Evolutionary conservation across 2,113 vertebrate species (phyloP).

Genomic region (Oryctolagus cuniculus): mOryCun1.1 NC_091441.1:57241501-57242000

Average conservation of each 20-base stretch:
- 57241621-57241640: background rate
- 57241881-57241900: conserved; percentile 92
- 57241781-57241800: conserved; percentile 89
- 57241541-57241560: conserved; percentile 32
- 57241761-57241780: background rate
- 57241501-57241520: conserved; percentile 55
- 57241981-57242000: background rate
- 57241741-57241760: conserved; percentile 49
- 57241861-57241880: conserved; percentile 95
- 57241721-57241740: conserved; percentile 25
- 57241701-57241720: conserved; percentile 39
- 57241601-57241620: conserved; percentile 29
- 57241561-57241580: conserved; percentile 23
- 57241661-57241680: conserved; percentile 30
- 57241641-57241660: background rate
- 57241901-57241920: conserved; percentile 93
- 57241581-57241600: background rate
- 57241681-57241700: conserved; percentile 8
- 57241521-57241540: conserved; percentile 57
- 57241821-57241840: conserved; percentile 91
- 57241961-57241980: background rate
- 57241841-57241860: conserved; percentile 94
- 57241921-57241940: conserved; percentile 93
- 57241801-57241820: conserved; percentile 88
- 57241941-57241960: conserved; percentile 85